A percentile compares a stretch with the other conserved stretches of the same genome.
Conservation (phyloP, 2,888 invertebrate genomes). For the Andrena hattorfiana region DNA sequence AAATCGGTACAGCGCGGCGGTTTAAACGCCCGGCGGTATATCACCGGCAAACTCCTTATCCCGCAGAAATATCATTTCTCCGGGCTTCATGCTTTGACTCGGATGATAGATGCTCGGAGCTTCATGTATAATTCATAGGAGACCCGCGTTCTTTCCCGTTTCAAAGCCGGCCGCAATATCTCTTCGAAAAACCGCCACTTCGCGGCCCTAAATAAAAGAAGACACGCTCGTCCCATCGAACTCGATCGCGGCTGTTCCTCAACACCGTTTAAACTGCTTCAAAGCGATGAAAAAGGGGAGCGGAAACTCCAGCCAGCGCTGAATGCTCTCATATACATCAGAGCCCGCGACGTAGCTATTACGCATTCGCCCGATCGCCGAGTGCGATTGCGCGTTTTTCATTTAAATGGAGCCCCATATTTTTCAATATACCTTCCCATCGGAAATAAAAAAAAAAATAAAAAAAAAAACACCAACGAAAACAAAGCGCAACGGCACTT, state of each 20-base stretch:
- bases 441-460: not conserved
- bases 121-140: conserved; percentile 26
- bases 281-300: too few species aligned
- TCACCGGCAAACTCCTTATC: conserved; percentile 29
- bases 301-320: not conserved
- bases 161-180: not conserved
- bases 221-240: too few species aligned
- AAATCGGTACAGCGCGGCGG: conserved; percentile 26
- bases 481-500: not conserved
- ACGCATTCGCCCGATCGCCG: not conserved
- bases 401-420: not conserved
- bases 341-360: not conserved
- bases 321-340: not conserved
- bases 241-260: too few species aligned
- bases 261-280: too few species aligned
- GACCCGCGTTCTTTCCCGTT: not conserved
- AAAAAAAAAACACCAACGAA: not conserved
- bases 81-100: conserved; percentile 13
- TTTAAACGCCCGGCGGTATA: conserved; percentile 20
- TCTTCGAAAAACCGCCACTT: conserved; percentile 5
- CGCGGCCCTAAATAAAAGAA: not conserved
- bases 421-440: not conserved
- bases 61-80: conserved; percentile 39
- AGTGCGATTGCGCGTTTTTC: not conserved
- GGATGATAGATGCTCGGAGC: conserved; percentile 14